These are phyloP conservation scores for Cerastis leucographa DNA, from an alignment of 2,888 invertebrate genomes.

Conservation along the genomic window DNA sequence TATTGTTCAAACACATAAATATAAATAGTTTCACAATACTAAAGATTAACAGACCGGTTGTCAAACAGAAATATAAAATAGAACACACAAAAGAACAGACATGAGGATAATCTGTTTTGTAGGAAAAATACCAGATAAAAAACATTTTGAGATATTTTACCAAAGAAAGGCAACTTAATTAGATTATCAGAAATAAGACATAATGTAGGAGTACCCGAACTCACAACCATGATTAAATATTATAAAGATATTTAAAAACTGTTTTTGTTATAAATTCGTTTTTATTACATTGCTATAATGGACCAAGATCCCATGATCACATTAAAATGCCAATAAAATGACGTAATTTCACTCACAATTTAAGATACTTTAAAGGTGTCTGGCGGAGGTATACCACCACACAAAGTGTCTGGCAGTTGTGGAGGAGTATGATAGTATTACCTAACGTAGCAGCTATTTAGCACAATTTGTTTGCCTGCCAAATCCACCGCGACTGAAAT, in stretches of 20 bases:
- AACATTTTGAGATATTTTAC: neutral
- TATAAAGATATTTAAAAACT: neutral
- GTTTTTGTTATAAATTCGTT: too few species aligned
- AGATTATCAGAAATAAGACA: neutral
- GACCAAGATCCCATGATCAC: too few species aligned
- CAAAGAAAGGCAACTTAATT: neutral
- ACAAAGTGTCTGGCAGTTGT: too few species aligned
- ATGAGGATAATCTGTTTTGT: neutral
- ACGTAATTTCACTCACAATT: too few species aligned
- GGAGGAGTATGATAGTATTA: too few species aligned
- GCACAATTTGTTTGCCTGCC: too few species aligned
- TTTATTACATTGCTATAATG: too few species aligned
- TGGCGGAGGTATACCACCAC: too few species aligned
- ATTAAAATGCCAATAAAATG: too few species aligned
- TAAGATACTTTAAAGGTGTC: too few species aligned
- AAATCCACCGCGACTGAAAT: too few species aligned
- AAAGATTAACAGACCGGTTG: neutral
- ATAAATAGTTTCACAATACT: neutral
- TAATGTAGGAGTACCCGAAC: neutral
- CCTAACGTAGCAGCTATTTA: too few species aligned
- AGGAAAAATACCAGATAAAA: neutral
- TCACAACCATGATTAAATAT: neutral
- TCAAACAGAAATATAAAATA: slow-evolving; percentile 5
- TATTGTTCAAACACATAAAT: slow-evolving; percentile 16
- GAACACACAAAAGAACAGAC: neutral